phyloP scores from a whole-genome alignment of 2,888 invertebrate species.

The Caradrina clavipalpis region DNA sequence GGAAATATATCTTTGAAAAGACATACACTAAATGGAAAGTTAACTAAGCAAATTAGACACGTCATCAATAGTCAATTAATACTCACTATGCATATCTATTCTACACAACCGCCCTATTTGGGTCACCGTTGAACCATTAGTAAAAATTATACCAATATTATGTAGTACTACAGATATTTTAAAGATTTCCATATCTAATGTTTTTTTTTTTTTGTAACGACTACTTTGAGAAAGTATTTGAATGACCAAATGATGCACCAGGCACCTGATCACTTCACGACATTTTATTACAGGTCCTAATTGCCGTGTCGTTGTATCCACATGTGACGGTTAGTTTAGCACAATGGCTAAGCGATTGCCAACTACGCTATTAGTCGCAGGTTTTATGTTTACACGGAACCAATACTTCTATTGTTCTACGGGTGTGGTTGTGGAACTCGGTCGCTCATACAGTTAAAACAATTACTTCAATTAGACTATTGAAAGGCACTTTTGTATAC shows the following conservation, averaged over 20 bases:
- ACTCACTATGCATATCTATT: too few species aligned
- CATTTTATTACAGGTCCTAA: constrained; percentile 15
- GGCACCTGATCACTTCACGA: background rate
- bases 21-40: constrained; percentile 33
- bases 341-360: constrained; percentile 23
- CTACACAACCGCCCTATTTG: constrained; percentile 13
- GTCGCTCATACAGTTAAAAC: background rate
- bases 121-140: constrained; percentile 5
- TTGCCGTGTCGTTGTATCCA: constrained; percentile 14
- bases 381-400: constrained; percentile 28
- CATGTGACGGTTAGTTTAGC: constrained; percentile 31
- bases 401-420: constrained; percentile 24
- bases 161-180: background rate
- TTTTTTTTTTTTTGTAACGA: too few species aligned
- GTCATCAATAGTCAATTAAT: constrained; percentile 33
- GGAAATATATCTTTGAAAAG: constrained; percentile 16
- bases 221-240: constrained; percentile 11
- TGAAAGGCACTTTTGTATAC: too few species aligned
- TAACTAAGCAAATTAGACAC: constrained; percentile 15
- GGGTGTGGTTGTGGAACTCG: background rate
- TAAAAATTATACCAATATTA: background rate
- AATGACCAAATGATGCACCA: background rate
- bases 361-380: constrained; percentile 19
- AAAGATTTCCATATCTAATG: background rate
- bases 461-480: too few species aligned